Percentiles rank a stretch among this genome's conserved stretches.
phyloP scores from a whole-genome alignment of 2,113 vertebrate genomes.

The Scartelaos histophorus region DNA sequence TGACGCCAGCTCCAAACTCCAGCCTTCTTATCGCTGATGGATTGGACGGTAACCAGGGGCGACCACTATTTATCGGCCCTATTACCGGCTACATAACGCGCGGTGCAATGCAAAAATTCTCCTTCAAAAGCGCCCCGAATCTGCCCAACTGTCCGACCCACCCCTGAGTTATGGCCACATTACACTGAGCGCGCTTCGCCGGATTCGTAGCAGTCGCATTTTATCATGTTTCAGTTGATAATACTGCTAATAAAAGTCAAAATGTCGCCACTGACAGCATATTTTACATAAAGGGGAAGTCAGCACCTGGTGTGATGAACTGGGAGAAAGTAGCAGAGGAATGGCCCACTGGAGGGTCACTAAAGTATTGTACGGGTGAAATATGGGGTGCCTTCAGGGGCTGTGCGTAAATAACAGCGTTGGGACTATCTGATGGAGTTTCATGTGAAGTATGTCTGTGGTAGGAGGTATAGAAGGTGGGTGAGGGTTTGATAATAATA shows the following conservation, averaged over 20 bases:
- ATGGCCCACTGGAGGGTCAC: background rate
- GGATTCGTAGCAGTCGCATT: background rate
- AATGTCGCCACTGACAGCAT: background rate
- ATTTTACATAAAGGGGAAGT: constrained; percentile 1
- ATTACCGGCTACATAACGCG: constrained; percentile 63
- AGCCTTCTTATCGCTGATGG: constrained; percentile 39
- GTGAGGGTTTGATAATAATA: background rate
- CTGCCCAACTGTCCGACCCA: constrained; percentile 32
- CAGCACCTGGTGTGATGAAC: background rate
- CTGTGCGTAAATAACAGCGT: background rate
- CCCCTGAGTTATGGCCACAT: constrained; percentile 19
- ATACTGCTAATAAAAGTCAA: constrained; percentile 7
- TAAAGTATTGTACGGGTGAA: background rate
- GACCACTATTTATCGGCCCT: constrained; percentile 56
- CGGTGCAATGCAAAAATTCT: constrained; percentile 54
- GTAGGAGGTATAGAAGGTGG: background rate
- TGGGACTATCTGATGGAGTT: background rate
- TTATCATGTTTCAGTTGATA: constrained; percentile 24
- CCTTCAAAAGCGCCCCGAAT: constrained; percentile 33
- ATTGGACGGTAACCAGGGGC: constrained; percentile 34
- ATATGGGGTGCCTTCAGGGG: background rate
- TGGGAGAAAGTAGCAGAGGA: background rate
- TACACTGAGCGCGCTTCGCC: constrained; percentile 14
- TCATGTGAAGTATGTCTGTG: background rate
- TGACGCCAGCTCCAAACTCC: constrained; percentile 55